A percentile compares a stretch with the other conserved stretches of the same genome.
Evolutionary conservation across 2,888 invertebrate genomes (phyloP).

Genomic region (Eulithis prunata): DNA sequence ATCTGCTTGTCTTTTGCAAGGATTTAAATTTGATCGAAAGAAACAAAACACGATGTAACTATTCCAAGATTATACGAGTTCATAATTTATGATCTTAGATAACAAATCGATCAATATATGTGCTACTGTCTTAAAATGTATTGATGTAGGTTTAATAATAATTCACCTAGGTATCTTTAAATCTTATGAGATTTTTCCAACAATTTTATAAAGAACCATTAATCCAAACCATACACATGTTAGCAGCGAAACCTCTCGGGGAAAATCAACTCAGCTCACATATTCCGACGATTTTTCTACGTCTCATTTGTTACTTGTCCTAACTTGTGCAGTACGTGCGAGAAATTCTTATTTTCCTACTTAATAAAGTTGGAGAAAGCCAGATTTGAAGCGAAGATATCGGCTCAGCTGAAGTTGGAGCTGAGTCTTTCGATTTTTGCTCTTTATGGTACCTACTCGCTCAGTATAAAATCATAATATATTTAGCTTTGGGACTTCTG

Average conservation of each 20-base stretch:
- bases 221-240: slow-evolving; percentile 58
- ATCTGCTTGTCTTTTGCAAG: too few relatives aligned
- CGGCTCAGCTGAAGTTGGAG: slow-evolving; percentile 34
- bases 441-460: slow-evolving; percentile 27
- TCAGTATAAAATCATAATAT: slow-evolving; percentile 32
- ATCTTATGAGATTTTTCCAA: slow-evolving; percentile 43
- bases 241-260: slow-evolving; percentile 55
- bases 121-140: too few relatives aligned
- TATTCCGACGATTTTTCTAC: slow-evolving; percentile 74
- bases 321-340: slow-evolving; percentile 66
- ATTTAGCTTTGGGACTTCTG: slow-evolving; percentile 14
- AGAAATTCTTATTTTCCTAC: slow-evolving; percentile 60
- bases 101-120: too few relatives aligned
- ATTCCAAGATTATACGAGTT: too few relatives aligned
- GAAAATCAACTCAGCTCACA: slow-evolving; percentile 75
- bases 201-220: slow-evolving; percentile 62
- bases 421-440: slow-evolving; percentile 37
- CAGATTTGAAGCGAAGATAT: slow-evolving; percentile 55
- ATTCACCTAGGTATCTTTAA: slow-evolving; percentile 10
- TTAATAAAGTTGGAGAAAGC: slow-evolving; percentile 54
- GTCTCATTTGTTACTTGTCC: slow-evolving; percentile 76
- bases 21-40: too few relatives aligned
- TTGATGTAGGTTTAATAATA: not conserved
- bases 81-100: too few relatives aligned
- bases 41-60: too few relatives aligned